Evolutionary conservation across 1,140 invertebrate genomes (phyloP).

Genomic region (Aplysia californica): DNA sequence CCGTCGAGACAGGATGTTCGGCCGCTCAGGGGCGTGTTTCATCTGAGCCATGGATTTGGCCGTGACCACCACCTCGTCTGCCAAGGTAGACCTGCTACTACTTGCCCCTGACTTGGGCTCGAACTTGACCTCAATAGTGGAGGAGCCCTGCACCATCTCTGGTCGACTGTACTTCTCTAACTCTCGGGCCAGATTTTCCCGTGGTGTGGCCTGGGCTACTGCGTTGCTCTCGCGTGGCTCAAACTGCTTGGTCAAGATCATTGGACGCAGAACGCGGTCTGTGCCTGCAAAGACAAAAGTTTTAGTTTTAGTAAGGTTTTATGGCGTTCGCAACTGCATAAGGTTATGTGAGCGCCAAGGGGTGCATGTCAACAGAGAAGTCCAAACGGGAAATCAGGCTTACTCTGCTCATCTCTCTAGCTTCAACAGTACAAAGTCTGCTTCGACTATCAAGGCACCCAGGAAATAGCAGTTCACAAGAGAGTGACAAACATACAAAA

Average conservation of each 20-base stretch:
- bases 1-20: slow-evolving; percentile 61
- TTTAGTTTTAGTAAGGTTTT: not conserved
- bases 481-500: no score
- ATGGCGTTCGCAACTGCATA: no score
- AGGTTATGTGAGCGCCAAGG: no score
- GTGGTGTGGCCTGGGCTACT: slow-evolving; percentile 57
- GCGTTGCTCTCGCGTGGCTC: slow-evolving; percentile 56
- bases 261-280: slow-evolving; percentile 66
- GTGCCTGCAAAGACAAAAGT: slow-evolving; percentile 41
- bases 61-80: not conserved
- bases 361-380: no score
- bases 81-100: not conserved
- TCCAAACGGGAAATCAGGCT: no score
- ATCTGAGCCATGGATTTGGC: not conserved
- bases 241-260: slow-evolving; percentile 68
- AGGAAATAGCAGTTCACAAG: no score
- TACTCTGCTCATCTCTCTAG: no score
- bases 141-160: slow-evolving; percentile 7
- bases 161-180: slow-evolving; percentile 66
- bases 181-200: slow-evolving; percentile 65
- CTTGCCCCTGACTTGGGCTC: not conserved
- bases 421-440: no score
- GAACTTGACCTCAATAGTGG: not conserved
- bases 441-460: no score
- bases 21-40: slow-evolving; percentile 44